Conservation (phyloP, 2,797 vertebrate genomes). For the Echeneis naucrates region DNA sequence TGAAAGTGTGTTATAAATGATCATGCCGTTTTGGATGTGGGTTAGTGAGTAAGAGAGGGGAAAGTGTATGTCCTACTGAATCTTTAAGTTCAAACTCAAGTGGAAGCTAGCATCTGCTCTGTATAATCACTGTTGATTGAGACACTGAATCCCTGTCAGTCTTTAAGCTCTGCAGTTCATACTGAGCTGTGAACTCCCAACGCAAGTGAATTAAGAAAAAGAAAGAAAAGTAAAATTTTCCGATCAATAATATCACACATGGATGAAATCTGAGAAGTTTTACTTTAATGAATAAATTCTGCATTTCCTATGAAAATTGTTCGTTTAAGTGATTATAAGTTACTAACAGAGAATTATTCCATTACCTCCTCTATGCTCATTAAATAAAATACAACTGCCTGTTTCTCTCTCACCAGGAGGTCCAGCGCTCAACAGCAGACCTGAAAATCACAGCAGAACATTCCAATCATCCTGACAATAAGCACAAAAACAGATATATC, state of each 20-base stretch:
- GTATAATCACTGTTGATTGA: slow-evolving; percentile 47
- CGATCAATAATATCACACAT: slow-evolving; percentile 2
- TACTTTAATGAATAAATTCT: slow-evolving; percentile 20
- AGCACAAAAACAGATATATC: slow-evolving; percentile 99
- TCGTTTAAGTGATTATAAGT: slow-evolving; percentile 17
- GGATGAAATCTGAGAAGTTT: not conserved
- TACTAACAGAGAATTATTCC: slow-evolving; percentile 15
- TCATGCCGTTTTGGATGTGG: slow-evolving; percentile 28
- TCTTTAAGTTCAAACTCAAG: slow-evolving; percentile 40
- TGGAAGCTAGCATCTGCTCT: slow-evolving; percentile 58
- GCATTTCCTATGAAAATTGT: slow-evolving; percentile 16
- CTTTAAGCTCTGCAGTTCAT: slow-evolving; percentile 22
- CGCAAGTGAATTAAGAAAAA: not conserved
- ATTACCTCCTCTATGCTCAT: slow-evolving; percentile 26
- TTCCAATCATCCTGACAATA: slow-evolving; percentile 99
- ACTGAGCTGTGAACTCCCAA: slow-evolving; percentile 20
- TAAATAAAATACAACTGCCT: slow-evolving; percentile 52
- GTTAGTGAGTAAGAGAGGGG: slow-evolving; percentile 29
- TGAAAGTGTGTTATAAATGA: slow-evolving; percentile 28
- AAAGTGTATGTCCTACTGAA: slow-evolving; percentile 19
- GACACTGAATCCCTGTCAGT: slow-evolving; percentile 28
- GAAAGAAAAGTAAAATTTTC: not conserved
- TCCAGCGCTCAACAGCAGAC: slow-evolving; percentile 94
- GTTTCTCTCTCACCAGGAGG: slow-evolving; percentile 86
- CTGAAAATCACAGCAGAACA: slow-evolving; percentile 98